Base-by-base conservation (phyloP, 2,888 invertebrate genomes). In the Tyria jacobaeae region DNA sequence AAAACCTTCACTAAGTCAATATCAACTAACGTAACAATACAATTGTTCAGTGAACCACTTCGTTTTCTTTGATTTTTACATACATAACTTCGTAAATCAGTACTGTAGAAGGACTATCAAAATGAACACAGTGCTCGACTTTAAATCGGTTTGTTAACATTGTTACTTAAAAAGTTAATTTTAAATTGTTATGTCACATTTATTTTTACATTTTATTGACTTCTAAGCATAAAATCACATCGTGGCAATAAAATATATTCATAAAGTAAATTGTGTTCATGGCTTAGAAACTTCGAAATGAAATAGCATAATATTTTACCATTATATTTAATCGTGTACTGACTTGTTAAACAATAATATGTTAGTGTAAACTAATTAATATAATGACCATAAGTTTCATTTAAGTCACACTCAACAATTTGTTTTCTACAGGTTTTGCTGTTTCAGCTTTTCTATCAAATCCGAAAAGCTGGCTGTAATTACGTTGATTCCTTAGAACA, bases 341-440 rank as follows among this genome's bases (percentile, higher is more conserved):
- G 5, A 1, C 21, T 1, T 44, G 12, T 21, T 2, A 10, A 44
- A 21, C 17, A 17, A 9, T 21, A n/a, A 44, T 21, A 44, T 12
- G 21, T 21, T 9, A 21, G 12, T 44, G 4, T 9, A 41, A n/a
- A 21, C 12, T 17, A 21, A 6, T 21, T 1, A 10, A 4, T n/a
- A n/a, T n/a, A n/a, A n/a, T n/a, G n/a, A n/a, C n/a, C n/a, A n/a
- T n/a, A n/a, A n/a, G n/a, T n/a, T n/a, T n/a, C n/a, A n/a, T n/a
- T n/a, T n/a, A n/a, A 21, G 25, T 48, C 12, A 49, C n/a, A 49
- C 15, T 49, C 7, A 49, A 25, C 9, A 7, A 21, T 56, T 39
- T 52, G 21, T 14, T 14, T 14, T 57, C 64, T 51, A 34, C 74
- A 75, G 76, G 60, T 70, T 31, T 17, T 75, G 21, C 58, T 73